Evolutionary conservation across 2,797 vertebrate species (phyloP).

Genomic region (Cryptoblepharus egeriae): DNA sequence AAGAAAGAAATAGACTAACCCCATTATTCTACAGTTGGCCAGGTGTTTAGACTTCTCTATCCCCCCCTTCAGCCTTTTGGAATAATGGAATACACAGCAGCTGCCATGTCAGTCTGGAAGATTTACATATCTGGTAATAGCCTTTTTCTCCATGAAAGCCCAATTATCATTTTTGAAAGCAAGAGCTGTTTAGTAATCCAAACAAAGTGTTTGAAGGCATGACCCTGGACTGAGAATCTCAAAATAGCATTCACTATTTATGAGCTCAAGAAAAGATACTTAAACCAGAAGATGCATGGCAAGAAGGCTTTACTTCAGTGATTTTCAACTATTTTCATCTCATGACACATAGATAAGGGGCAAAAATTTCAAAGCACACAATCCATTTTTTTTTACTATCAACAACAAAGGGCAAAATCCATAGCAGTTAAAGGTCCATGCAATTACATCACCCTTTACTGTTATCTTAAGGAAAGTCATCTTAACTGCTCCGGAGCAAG

Average conservation of each 20-base stretch:
- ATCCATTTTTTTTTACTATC: no score
- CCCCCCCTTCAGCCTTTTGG: conserved; percentile 42
- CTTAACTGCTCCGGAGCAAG: no score
- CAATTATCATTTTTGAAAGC: conserved; percentile 51
- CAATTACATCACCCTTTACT: no score
- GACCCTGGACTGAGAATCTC: background rate
- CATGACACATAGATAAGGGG: no score
- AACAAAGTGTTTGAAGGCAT: conserved; percentile 17
- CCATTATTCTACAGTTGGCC: conserved; percentile 35
- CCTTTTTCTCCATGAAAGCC: conserved; percentile 32
- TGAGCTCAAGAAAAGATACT: conserved; percentile 3
- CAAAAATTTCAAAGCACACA: no score
- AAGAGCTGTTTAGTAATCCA: background rate
- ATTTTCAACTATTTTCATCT: no score
- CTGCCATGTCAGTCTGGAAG: conserved; percentile 61
- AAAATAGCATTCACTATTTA: background rate
- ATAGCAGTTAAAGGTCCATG: no score
- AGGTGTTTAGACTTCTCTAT: background rate
- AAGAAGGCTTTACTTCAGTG: background rate
- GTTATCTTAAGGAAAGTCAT: no score
- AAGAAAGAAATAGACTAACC: conserved; percentile 62
- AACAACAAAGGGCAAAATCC: no score
- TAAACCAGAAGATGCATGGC: background rate
- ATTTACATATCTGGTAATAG: conserved; percentile 42
- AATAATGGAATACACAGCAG: conserved; percentile 41